Evolutionary conservation across 2,113 vertebrate species (phyloP), one percentile per base, ranked within the genome.

Genomic region (Ptilonorhynchus violaceus): DNA sequence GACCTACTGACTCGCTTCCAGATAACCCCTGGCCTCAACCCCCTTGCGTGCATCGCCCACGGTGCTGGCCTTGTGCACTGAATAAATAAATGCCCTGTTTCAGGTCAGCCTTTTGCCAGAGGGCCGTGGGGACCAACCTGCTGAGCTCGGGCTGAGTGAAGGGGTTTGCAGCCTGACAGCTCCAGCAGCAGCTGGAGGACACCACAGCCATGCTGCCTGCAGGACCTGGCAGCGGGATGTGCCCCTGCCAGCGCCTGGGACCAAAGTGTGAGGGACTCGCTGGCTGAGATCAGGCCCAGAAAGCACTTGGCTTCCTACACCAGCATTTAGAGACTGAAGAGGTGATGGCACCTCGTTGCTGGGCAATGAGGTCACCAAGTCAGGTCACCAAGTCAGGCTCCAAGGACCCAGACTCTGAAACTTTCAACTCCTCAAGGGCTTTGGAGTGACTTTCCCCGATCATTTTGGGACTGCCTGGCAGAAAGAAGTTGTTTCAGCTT

Each of bases 21-120:
- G 76, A 68, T 14, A 13, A 31, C 14, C n/a, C 46, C 28, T 44
- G 80, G 58, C 64, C 81, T 69, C 85, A n/a, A 0, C 15, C 41
- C 23, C 62, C 28, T n/a, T 0, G 37, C 1, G 2, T 17, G 42
- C 5, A 3, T 2, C 22, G 47, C 69, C 52, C 77, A 17, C 0
- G 0, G 47, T 4, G 42, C 20, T 46, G 52, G 60, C 11, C 8
- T 16, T 8, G 27, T 1, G 20, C 66, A 46, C 41, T 33, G n/a
- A 69, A 30, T 10, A 67, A 21, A 58, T 14, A 50, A 78, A 67
- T 4, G 3, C 24, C 6, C 2, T 25, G 1, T 16, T 77, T 63
- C n/a, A 53, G 63, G 22, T 17, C 49, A 74, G 37, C 25, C 42
- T 72, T 52, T 74, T 44, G 52, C 60, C 74, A 55, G 39, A 68